Evolutionary conservation across 1,140 invertebrate species (phyloP).

Genomic region (Anagrus nilaparvatae): DNA sequence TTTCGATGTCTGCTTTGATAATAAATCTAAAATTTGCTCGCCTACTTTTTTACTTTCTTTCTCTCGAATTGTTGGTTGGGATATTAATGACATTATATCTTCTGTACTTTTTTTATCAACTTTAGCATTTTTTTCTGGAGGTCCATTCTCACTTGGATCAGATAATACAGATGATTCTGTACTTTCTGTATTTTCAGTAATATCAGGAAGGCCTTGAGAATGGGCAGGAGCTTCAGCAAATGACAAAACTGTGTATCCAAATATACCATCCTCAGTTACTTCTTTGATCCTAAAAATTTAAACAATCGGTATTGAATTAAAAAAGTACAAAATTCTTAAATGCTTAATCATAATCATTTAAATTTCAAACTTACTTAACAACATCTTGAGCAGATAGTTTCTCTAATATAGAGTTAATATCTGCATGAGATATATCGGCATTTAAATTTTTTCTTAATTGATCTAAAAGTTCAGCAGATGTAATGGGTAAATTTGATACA

Average conservation of each 20-base stretch:
- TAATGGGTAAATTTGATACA: slow-evolving; percentile 65
- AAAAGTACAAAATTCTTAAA: slow-evolving; percentile 5
- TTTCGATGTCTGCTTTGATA: slow-evolving; percentile 93
- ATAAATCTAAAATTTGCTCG: slow-evolving; percentile 88
- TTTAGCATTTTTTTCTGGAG: slow-evolving; percentile 31
- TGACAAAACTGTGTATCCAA: slow-evolving; percentile 38
- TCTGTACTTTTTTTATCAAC: slow-evolving; percentile 32
- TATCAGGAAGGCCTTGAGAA: slow-evolving; percentile 21
- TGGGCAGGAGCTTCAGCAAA: slow-evolving; percentile 29
- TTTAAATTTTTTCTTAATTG: slow-evolving; percentile 52
- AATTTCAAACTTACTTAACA: slow-evolving; percentile 47
- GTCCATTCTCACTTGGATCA: slow-evolving; percentile 28
- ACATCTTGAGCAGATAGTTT: slow-evolving; percentile 83
- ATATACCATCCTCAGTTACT: slow-evolving; percentile 37
- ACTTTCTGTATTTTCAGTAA: slow-evolving; percentile 24
- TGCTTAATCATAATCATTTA: slow-evolving; percentile 7
- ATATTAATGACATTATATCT: slow-evolving; percentile 64
- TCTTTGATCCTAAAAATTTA: slow-evolving; percentile 36
- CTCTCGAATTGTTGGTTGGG: slow-evolving; percentile 88
- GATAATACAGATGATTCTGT: slow-evolving; percentile 26
- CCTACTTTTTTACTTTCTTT: slow-evolving; percentile 92
- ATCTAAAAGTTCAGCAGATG: slow-evolving; percentile 55
- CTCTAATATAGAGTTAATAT: slow-evolving; percentile 67
- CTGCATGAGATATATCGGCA: slow-evolving; percentile 48
- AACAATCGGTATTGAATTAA: slow-evolving; percentile 7